These are phyloP conservation scores for Mamestra configurata DNA, from an alignment of 1,140 invertebrate genomes.

Conservation along the genomic window DNA sequence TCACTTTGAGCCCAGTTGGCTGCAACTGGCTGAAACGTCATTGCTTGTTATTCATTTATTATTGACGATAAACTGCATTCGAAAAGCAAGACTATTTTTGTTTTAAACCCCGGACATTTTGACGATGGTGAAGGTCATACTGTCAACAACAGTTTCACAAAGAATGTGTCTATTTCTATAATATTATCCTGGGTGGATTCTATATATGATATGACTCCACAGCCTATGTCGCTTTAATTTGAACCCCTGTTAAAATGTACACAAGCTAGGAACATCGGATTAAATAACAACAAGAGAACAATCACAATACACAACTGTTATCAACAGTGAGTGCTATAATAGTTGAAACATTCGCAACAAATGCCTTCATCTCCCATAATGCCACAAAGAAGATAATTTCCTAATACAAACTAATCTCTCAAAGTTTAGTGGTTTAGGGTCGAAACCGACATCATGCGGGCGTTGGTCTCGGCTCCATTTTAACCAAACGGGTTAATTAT, in stretches of 20 bases:
- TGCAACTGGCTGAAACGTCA: too few relatives aligned
- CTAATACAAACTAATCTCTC: slow-evolving; percentile 55
- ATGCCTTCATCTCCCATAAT: slow-evolving; percentile 34
- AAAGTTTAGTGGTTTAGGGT: slow-evolving; percentile 56
- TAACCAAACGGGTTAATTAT: slow-evolving; percentile 48
- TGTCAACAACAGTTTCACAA: too few relatives aligned
- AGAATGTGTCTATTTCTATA: too few relatives aligned
- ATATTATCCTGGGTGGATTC: too few relatives aligned
- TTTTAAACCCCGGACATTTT: too few relatives aligned
- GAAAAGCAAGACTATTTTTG: too few relatives aligned
- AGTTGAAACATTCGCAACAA: slow-evolving; percentile 8
- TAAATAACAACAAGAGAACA: slow-evolving; percentile 11
- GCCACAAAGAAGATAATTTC: slow-evolving; percentile 51
- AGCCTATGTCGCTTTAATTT: neutral
- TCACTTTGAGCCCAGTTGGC: too few relatives aligned
- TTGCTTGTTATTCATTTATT: too few relatives aligned
- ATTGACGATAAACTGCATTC: too few relatives aligned
- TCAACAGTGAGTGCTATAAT: slow-evolving; percentile 5
- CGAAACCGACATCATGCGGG: slow-evolving; percentile 52
- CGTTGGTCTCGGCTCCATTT: slow-evolving; percentile 51
- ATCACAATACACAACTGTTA: neutral
- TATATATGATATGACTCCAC: neutral
- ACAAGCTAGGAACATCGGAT: slow-evolving; percentile 6
- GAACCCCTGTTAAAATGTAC: neutral
- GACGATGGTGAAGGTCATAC: too few relatives aligned